Evolutionary conservation across 2,888 invertebrate genomes (phyloP), one percentile per base, ranked within the genome.

Genomic region (Phyto melanocephala): DNA sequence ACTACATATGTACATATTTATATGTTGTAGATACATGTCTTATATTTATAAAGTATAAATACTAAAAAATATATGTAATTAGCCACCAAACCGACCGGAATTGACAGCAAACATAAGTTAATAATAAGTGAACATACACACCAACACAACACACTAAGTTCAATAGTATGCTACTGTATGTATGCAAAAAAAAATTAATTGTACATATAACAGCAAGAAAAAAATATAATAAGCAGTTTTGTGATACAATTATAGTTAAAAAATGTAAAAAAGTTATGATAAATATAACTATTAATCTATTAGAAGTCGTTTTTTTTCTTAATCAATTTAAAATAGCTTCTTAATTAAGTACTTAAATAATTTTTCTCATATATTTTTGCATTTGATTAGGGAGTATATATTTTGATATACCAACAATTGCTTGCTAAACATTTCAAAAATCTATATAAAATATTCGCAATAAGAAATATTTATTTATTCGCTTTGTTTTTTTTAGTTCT

Each of bases 41-140:
- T 33, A 20, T 63, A 45, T 37, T 45, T 35, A 35, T 33, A 24
- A 70, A 52, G n/a, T 52, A 63, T 42, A 45, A 60, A 76, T 33
- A 50, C 40, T 62, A 79, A 79, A 77, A 74, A 76, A 84, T 83
- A 67, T 62, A 54, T 77, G 71, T 78, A 83, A 84, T 84, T 84
- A 77, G 67, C 71, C 72, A 75, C 60, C 72, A 77, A 80, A 54
- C 76, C 28, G 63, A 83, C 83, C 84, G 84, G 83, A 84, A 84
- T 84, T 81, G 80, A 62, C 71, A 67, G 63, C 80, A 84, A 76
- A 70, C 65, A 60, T 65, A 79, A 56, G 33, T 56, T 62, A 52
- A 67, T 65, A 63, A 56, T 74, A 54, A 62, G 20, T 24, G n/a
- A 20, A 52, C 40, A 28, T 13, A 15, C 10, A 42, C 6, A 58